These are phyloP conservation scores for Spisula solida DNA, from an alignment of 2,888 invertebrate species.

Conservation along the genomic window DNA sequence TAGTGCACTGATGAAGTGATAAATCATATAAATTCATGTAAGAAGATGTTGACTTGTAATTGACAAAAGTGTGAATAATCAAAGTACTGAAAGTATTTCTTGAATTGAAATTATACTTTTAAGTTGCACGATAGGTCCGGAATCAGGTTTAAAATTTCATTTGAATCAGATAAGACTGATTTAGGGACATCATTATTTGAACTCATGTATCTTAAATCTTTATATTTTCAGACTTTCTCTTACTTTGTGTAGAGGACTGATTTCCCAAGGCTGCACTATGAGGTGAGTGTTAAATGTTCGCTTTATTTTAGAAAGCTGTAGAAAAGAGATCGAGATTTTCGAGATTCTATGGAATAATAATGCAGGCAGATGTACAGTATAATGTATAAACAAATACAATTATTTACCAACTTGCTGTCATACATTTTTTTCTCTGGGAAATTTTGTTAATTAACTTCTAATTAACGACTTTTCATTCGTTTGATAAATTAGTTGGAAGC, in stretches of 20 bases:
- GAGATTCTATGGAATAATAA: too few species aligned
- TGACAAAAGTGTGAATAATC: background rate
- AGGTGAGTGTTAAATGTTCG: background rate
- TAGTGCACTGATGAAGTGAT: too few species aligned
- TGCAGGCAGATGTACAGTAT: too few species aligned
- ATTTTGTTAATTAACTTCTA: background rate
- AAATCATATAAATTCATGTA: too few species aligned
- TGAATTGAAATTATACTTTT: too few species aligned
- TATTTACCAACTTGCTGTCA: background rate
- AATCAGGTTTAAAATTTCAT: too few species aligned
- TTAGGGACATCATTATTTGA: too few species aligned
- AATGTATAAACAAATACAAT: background rate
- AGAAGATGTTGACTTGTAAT: too few species aligned
- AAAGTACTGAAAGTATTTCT: background rate
- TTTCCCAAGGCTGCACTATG: background rate
- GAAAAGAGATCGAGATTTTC: too few species aligned
- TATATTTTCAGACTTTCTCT: slow-evolving; percentile 9
- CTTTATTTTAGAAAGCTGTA: too few species aligned
- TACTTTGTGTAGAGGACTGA: background rate
- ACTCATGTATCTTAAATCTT: background rate
- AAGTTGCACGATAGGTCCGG: too few species aligned
- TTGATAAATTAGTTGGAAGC: background rate
- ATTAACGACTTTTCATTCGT: background rate
- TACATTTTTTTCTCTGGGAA: background rate
- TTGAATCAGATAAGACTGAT: too few species aligned